Conservation (phyloP, 30 jellyfish, hydroid and myxozoan genomes). For the Rhopilema esculentum region DNA sequence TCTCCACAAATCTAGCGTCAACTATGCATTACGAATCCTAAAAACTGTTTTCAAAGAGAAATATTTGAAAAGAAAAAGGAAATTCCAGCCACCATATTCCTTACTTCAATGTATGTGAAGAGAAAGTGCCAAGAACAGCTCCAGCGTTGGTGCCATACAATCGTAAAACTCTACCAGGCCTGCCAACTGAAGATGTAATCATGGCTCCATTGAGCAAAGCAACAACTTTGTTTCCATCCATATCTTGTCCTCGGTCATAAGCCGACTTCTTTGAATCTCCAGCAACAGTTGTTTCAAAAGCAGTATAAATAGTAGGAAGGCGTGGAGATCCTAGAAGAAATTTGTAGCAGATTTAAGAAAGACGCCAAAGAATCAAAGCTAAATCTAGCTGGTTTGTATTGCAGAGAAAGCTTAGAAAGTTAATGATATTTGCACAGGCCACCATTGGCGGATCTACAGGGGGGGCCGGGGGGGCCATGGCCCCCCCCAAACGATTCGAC, state of each 20-base stretch:
- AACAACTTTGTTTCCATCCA: conserved; percentile 17
- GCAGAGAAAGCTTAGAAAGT: no score
- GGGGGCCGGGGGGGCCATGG: no score
- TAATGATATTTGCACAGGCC: no score
- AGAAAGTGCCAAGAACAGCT: conserved; percentile 44
- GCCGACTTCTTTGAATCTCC: conserved; percentile 22
- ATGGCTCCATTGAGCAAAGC: conserved; percentile 31
- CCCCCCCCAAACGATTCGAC: no score
- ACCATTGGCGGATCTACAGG: no score
- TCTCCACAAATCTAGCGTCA: no score
- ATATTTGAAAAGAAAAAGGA: no score
- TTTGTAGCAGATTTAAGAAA: neutral
- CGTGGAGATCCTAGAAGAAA: conserved; percentile 7
- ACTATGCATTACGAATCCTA: no score
- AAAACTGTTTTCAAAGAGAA: no score
- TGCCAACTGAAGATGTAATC: conserved; percentile 22
- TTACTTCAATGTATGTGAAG: conserved; percentile 26
- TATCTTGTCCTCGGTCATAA: conserved; percentile 51
- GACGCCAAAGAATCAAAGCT: neutral
- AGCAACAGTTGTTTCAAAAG: conserved; percentile 23
- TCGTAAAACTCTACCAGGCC: conserved; percentile 48
- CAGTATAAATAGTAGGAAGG: conserved; percentile 25
- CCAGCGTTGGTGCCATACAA: conserved; percentile 66
- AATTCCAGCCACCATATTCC: neutral
- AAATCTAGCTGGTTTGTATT: no score